phyloP scores from a whole-genome alignment of 64 coral and sea anemone species.

The Porites australiensis region DNA sequence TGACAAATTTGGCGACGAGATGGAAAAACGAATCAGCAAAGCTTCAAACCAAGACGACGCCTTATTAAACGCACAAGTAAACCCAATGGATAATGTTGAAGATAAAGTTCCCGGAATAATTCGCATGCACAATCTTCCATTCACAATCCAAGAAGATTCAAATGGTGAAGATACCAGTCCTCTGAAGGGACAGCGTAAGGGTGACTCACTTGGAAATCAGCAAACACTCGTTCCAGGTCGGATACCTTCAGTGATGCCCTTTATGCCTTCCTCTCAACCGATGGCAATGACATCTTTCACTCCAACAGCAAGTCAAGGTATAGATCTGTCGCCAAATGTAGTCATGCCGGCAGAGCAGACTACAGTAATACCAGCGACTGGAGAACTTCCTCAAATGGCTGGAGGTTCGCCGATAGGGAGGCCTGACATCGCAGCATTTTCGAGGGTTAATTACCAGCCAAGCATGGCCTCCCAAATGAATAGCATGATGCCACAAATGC shows the following conservation, averaged over 20 bases:
- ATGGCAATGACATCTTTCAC: neutral
- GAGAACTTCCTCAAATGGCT: neutral
- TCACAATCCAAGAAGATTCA: conserved; percentile 27
- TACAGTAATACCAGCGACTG: neutral
- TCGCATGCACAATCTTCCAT: conserved; percentile 18
- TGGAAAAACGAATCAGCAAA: conserved; percentile 12
- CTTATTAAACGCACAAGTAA: neutral
- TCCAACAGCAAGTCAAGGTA: neutral
- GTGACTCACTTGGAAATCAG: neutral
- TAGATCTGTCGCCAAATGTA: conserved; percentile 27
- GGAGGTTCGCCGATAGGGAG: neutral
- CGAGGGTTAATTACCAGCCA: neutral
- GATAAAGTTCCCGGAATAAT: neutral
- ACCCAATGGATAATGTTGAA: neutral
- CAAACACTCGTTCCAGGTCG: neutral
- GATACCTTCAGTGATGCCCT: neutral
- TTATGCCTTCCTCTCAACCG: neutral
- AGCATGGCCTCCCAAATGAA: neutral
- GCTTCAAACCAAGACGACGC: neutral
- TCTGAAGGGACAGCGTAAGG: neutral
- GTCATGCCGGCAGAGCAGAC: conserved; percentile 5
- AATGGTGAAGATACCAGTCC: neutral
- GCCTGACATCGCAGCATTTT: neutral
- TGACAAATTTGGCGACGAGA: conserved; percentile 2
- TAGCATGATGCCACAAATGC: neutral